phyloP scores from a whole-genome alignment of 2,797 vertebrate species.

The Luscinia megarhynchos region DNA sequence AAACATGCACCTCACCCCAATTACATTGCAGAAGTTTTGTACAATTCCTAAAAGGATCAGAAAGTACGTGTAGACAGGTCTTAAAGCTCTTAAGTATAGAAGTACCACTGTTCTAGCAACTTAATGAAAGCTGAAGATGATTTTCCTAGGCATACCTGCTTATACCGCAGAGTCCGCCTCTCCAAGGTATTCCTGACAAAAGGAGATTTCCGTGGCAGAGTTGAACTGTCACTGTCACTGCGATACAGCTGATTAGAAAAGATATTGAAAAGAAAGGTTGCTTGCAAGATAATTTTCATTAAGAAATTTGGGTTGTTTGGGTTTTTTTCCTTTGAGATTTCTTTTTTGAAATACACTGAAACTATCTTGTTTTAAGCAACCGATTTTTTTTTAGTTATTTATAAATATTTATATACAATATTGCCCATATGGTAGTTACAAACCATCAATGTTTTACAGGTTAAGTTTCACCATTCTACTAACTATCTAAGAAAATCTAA shows the following conservation, averaged over 20 bases:
- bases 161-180: constrained; percentile 92
- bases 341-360: neutral
- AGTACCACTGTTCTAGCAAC: neutral
- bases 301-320: neutral
- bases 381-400: neutral
- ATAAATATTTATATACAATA: neutral
- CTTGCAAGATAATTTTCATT: neutral
- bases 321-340: neutral
- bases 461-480: neutral
- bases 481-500: neutral
- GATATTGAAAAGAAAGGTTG: neutral
- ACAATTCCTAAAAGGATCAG: neutral
- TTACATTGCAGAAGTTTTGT: neutral
- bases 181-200: constrained; percentile 96
- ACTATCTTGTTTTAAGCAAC: neutral
- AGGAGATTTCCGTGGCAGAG: constrained; percentile 93
- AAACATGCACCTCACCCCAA: accelerated
- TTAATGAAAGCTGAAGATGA: neutral
- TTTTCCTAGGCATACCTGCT: constrained; percentile 83
- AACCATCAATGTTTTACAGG: neutral
- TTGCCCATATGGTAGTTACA: neutral
- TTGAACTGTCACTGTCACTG: constrained; percentile 98
- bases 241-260: constrained; percentile 87
- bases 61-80: neutral
- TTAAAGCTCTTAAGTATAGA: neutral